Evolutionary conservation across 1,140 invertebrate species (phyloP), one percentile per base, ranked within the genome.

Genomic region (Drosophila paulistorum): DNA sequence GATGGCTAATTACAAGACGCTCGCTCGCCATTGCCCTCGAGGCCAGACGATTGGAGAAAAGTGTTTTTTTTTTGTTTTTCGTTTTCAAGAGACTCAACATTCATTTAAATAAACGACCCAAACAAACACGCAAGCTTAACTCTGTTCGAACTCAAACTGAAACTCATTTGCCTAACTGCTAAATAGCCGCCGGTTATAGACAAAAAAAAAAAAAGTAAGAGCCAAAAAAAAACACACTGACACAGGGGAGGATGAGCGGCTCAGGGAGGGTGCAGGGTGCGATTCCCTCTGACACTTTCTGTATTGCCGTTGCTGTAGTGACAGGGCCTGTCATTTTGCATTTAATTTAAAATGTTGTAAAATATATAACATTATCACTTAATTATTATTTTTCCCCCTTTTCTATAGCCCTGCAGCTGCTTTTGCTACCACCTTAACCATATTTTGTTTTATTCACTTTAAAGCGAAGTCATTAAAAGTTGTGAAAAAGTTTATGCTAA

Each of bases 341-440:
- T 83, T 84, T 74, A 85, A 74, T 66, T 79, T 61, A 66, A 71
- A 60, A 58, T 45, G 65, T 17, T 87, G 70, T 83, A 72, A 80
- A 89, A 74, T 74, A 55, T 83, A 69, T 70, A 77, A 68, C 72
- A 89, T 87, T 80, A 89, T 89, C 84, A 79, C 70, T 74, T 74
- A 82, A 82, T 82, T 85, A 75, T 78, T 67, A 55, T 71, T 14
- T 11, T 51, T 48, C 37, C 10, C 7, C 7, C 39, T 30, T 69
- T 60, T 37, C 13, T 17, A 20, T 48, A 14, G n/a, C 45, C 17
- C 17, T 1, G 17, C 7, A 9, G 45, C 17, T 10, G 45, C 17
- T 48, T 14, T 45, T 45, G 42, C n/a, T 17, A 7, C n/a, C 26
- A 26, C 26, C 26, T 7, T 48, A 5, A 4, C 2, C 42, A 7